These are phyloP conservation scores for Psittacara wagleri DNA, from an alignment of 2,113 vertebrate species.

Conservation along the genomic window DNA sequence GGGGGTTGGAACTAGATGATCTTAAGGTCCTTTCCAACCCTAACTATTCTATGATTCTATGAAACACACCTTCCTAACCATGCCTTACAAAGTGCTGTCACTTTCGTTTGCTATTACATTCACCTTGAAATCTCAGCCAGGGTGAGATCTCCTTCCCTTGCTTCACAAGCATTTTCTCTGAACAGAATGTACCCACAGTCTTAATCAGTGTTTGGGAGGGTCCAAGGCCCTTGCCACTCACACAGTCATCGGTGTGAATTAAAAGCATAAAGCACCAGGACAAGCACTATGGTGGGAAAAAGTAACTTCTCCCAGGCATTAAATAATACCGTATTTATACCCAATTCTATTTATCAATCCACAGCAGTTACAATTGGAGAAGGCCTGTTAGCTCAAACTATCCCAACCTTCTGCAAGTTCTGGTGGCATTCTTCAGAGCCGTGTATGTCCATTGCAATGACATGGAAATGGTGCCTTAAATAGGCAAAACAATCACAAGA, in stretches of 20 bases:
- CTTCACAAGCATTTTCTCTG: not conserved
- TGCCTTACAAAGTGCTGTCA: not conserved
- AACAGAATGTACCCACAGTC: not conserved
- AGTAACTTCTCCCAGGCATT: not conserved
- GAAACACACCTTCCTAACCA: not conserved
- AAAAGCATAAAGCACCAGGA: not conserved
- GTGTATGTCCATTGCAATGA: not conserved
- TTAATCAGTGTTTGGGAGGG: not conserved
- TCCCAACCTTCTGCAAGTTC: not conserved
- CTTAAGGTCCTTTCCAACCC: too few relatives aligned
- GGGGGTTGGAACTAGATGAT: too few relatives aligned
- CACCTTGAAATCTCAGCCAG: not conserved
- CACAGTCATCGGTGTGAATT: not conserved
- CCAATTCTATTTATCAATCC: not conserved
- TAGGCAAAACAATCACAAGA: not conserved
- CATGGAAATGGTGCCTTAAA: not conserved
- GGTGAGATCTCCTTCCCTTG: not conserved
- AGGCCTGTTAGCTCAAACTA: not conserved
- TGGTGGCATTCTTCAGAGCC: not conserved
- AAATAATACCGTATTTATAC: fast-evolving
- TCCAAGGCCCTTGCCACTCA: not conserved
- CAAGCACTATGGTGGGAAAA: not conserved
- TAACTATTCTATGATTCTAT: too few relatives aligned
- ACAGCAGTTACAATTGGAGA: not conserved
- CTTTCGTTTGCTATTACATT: not conserved